Percentiles rank a stretch among this genome's conserved stretches.
phyloP scores from a whole-genome alignment of 1,140 invertebrate species.

The Cotesia glomerata region DNA sequence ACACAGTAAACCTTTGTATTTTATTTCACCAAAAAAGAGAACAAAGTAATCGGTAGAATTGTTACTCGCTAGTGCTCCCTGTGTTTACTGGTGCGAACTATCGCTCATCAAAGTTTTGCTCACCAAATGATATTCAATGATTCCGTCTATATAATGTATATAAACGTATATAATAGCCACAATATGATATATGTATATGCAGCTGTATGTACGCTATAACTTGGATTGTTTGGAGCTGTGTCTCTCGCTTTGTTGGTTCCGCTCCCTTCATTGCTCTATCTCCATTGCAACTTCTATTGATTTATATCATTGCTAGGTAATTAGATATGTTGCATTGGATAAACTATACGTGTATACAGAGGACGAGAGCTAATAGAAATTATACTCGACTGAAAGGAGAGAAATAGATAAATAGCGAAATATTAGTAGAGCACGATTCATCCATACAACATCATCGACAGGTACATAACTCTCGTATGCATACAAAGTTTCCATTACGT shows the following conservation, averaged over 20 bases:
- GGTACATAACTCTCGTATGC: not conserved
- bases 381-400: not conserved
- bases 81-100: constrained; percentile 30
- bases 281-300: constrained; percentile 35
- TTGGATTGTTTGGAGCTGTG: constrained; percentile 12
- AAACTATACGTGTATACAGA: not conserved
- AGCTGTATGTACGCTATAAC: constrained; percentile 1
- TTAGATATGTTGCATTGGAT: constrained; percentile 42
- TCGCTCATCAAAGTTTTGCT: constrained; percentile 32
- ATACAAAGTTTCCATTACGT: not conserved
- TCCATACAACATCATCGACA: not conserved
- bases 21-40: not conserved
- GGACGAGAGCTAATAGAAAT: not conserved
- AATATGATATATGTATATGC: not conserved
- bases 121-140: constrained; percentile 1
- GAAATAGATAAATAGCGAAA: not conserved
- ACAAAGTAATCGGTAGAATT: constrained; percentile 3
- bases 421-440: not conserved
- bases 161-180: not conserved
- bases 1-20: not conserved
- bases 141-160: not conserved
- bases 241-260: not conserved
- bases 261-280: too few species aligned
- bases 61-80: constrained; percentile 7
- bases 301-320: constrained; percentile 48